Evolutionary conservation across 2,888 invertebrate genomes (phyloP).

Genomic region (Arctia plantaginis): DNA sequence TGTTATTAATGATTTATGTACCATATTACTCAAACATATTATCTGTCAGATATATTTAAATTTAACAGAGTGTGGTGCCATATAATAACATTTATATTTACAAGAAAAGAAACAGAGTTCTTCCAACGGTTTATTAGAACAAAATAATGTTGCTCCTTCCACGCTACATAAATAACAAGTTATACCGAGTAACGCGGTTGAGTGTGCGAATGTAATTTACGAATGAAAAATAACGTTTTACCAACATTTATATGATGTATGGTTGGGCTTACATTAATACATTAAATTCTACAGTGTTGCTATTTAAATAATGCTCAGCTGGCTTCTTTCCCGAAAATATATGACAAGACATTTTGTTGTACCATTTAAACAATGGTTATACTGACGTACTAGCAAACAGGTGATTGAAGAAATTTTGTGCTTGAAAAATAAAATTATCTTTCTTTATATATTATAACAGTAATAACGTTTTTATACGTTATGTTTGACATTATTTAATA

Average conservation of each 20-base stretch:
- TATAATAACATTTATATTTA: constrained; percentile 27
- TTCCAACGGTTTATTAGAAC: constrained; percentile 59
- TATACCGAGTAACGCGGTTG: constrained; percentile 39
- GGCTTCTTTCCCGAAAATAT: constrained; percentile 3
- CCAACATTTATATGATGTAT: constrained; percentile 48
- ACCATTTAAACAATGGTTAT: not conserved
- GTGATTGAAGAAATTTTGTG: not conserved
- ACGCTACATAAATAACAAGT: constrained; percentile 66
- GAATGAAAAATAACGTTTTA: constrained; percentile 70
- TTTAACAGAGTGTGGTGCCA: not conserved
- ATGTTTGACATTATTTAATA: too few species aligned
- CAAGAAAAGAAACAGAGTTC: constrained; percentile 42
- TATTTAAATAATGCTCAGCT: constrained; percentile 14
- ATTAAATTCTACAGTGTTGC: constrained; percentile 20
- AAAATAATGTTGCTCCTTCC: constrained; percentile 57
- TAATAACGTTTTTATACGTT: too few species aligned
- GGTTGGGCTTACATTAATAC: constrained; percentile 27
- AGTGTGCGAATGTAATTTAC: constrained; percentile 73
- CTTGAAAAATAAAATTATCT: too few species aligned
- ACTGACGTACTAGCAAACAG: not conserved
- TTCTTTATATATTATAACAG: too few species aligned
- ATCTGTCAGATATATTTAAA: constrained; percentile 1
- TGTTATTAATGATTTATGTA: not conserved
- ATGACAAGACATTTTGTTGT: constrained; percentile 2
- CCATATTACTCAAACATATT: not conserved